These are phyloP conservation scores for Brachymystax lenok DNA, from an alignment of 2,797 vertebrate species.

Conservation along the genomic window DNA sequence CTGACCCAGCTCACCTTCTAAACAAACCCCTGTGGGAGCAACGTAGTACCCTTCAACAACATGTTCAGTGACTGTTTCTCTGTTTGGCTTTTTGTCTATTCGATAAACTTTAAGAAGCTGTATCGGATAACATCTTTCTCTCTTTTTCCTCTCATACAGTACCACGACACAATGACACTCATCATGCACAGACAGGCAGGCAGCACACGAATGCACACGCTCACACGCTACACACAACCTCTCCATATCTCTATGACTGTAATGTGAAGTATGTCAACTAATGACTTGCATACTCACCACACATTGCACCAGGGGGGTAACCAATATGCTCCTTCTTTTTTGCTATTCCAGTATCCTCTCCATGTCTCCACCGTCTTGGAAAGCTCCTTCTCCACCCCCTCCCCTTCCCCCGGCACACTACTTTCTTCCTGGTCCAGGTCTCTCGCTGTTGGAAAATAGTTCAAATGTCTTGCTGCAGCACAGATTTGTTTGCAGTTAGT, in stretches of 20 bases:
- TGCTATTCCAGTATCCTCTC: slow-evolving; percentile 60
- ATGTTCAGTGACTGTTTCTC: not conserved
- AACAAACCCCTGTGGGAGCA: not conserved
- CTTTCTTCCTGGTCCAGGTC: slow-evolving; percentile 70
- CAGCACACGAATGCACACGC: not conserved
- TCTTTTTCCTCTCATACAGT: not conserved
- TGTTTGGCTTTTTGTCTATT: not conserved
- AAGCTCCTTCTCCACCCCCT: slow-evolving; percentile 49
- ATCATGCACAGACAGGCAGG: too few relatives aligned
- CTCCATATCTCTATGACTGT: not conserved
- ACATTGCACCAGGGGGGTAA: slow-evolving; percentile 71
- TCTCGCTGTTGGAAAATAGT: slow-evolving; percentile 58
- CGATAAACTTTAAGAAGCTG: not conserved
- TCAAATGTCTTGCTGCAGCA: slow-evolving; percentile 46
- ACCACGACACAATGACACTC: not conserved
- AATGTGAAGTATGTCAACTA: not conserved
- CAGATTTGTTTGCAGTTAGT: slow-evolving; percentile 9
- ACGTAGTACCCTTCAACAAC: not conserved
- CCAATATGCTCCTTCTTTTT: slow-evolving; percentile 54
- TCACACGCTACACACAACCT: not conserved
- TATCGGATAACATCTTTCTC: not conserved
- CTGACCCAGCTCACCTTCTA: not conserved
- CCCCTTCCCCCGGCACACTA: slow-evolving; percentile 57
- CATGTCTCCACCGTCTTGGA: slow-evolving; percentile 45
- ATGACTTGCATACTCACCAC: slow-evolving; percentile 64